Evolutionary conservation across 2,888 invertebrate genomes (phyloP).

Genomic region (Diarsia mendica): DNA sequence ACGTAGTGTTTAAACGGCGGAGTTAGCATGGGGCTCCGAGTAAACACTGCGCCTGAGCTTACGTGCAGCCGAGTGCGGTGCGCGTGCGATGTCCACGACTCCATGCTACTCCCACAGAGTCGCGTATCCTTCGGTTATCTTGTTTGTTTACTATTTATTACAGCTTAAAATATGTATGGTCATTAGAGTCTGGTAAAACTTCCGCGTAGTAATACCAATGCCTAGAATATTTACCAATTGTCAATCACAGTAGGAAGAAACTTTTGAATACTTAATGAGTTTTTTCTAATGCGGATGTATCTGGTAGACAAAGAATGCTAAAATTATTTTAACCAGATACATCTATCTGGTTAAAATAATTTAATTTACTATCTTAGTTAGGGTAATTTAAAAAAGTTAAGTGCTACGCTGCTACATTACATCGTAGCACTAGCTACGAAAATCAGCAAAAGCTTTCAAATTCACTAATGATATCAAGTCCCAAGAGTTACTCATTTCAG

Average conservation of each 20-base stretch:
- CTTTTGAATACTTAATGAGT: neutral
- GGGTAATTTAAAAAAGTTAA: neutral
- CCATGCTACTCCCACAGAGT: constrained; percentile 44
- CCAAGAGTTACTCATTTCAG: neutral
- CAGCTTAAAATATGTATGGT: constrained; percentile 14
- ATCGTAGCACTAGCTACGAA: constrained; percentile 14
- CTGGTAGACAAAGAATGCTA: neutral
- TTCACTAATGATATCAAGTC: neutral
- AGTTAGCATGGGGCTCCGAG: constrained; percentile 89
- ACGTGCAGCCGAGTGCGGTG: constrained; percentile 67
- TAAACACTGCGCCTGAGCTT: constrained; percentile 81
- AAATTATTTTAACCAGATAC: too few species aligned
- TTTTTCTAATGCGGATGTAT: constrained; percentile 9
- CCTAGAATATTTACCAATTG: constrained; percentile 7
- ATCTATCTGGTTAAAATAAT: neutral
- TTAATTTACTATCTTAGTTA: neutral
- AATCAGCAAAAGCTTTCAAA: neutral
- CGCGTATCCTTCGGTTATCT: constrained; percentile 58
- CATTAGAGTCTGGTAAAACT: neutral
- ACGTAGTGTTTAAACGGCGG: constrained; percentile 89
- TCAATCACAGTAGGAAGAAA: constrained; percentile 12
- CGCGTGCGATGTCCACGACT: constrained; percentile 65
- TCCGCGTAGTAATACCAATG: constrained; percentile 12
- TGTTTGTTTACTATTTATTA: constrained; percentile 43
- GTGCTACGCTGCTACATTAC: constrained; percentile 2